A percentile compares a stretch with the other conserved stretches of the same genome.
These are phyloP conservation scores for Coracopsis vasa DNA, from an alignment of 2,113 vertebrate species.

Conservation along the genomic window DNA sequence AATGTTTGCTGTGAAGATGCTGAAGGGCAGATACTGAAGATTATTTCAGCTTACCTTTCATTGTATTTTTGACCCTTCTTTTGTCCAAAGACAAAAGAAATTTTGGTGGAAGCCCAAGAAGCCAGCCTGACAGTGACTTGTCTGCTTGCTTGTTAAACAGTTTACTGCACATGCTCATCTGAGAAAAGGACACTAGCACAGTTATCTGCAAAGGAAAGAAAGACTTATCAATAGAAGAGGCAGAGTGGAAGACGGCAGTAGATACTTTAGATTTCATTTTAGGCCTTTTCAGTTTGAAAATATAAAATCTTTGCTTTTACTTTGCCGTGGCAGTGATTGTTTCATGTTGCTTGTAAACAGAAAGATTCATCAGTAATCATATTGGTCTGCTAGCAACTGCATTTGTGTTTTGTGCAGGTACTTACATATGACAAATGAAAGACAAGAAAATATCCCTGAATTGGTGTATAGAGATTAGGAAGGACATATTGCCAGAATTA, in stretches of 20 bases:
- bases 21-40: background rate
- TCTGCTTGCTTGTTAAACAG: background rate
- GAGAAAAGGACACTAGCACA: background rate
- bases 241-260: background rate
- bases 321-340: background rate
- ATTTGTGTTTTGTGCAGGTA: background rate
- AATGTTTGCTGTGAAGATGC: background rate
- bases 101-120: background rate
- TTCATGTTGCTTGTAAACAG: background rate
- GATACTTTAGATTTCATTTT: background rate
- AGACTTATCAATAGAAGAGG: background rate
- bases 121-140: background rate
- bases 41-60: background rate
- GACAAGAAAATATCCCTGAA: background rate
- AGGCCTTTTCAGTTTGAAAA: background rate
- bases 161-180: background rate
- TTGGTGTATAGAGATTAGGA: background rate
- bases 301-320: background rate
- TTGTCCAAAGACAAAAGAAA: background rate
- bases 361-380: background rate
- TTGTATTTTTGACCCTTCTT: background rate
- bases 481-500: background rate
- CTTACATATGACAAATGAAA: background rate
- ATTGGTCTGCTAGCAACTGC: background rate
- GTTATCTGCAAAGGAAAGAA: background rate